Conservation (phyloP, 2,113 vertebrate genomes). For the Barbus barbus region DNA sequence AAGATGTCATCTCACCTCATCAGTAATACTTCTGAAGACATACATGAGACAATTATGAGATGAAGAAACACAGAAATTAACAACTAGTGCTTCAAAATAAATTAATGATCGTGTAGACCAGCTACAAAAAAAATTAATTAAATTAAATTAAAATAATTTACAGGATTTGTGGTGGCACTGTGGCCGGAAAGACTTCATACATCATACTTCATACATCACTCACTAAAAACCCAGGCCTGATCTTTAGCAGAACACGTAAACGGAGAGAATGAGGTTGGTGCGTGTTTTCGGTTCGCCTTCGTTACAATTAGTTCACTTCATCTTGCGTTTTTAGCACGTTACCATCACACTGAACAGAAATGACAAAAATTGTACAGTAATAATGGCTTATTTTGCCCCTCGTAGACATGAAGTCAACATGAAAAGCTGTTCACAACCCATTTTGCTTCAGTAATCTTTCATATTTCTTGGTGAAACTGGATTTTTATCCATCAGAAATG, state of each 20-base stretch:
- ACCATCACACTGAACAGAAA: neutral
- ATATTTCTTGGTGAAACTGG: too few species aligned
- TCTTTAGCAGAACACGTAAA: slow-evolving; percentile 73
- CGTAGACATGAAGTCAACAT: neutral
- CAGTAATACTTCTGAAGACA: slow-evolving; percentile 42
- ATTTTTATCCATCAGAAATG: neutral
- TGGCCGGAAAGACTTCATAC: slow-evolving; percentile 82
- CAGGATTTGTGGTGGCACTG: slow-evolving; percentile 84
- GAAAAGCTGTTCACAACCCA: too few species aligned
- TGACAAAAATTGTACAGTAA: neutral
- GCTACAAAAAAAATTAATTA: slow-evolving; percentile 84
- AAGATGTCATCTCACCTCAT: neutral
- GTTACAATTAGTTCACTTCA: too few species aligned
- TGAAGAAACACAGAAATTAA: slow-evolving; percentile 58
- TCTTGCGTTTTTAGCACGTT: neutral
- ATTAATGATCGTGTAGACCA: slow-evolving; percentile 96
- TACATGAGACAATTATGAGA: slow-evolving; percentile 28
- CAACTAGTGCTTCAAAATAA: slow-evolving; percentile 84
- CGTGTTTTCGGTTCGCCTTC: too few species aligned
- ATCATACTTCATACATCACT: slow-evolving; percentile 30
- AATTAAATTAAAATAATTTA: slow-evolving; percentile 85
- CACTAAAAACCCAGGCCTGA: slow-evolving; percentile 76
- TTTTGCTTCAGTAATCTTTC: neutral
- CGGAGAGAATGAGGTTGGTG: slow-evolving; percentile 69
- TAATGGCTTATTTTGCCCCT: slow-evolving; percentile 11